A percentile compares a stretch with the other conserved stretches of the same genome.
Evolutionary conservation across 2,797 vertebrate genomes (phyloP).

Genomic region (Hafferia zeledoni): DNA sequence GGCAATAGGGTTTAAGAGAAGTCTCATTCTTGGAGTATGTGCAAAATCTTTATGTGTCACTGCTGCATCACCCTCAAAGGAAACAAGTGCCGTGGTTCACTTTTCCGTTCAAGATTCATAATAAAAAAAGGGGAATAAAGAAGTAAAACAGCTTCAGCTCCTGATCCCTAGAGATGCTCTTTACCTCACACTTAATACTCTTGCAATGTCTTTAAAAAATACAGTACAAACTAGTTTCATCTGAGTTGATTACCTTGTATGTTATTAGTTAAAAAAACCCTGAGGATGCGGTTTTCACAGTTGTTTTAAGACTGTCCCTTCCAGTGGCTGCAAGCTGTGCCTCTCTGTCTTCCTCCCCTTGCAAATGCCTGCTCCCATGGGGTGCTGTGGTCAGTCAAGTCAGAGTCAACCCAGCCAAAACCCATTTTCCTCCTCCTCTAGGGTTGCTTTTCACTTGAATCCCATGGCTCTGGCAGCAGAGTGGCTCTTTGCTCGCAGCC

Average conservation of each 20-base stretch:
- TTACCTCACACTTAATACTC: background rate
- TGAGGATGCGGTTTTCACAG: slow-evolving; percentile 43
- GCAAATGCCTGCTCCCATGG: background rate
- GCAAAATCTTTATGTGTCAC: background rate
- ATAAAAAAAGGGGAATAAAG: background rate
- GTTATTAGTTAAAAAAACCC: background rate
- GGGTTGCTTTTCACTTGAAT: background rate
- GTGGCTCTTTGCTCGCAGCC: background rate
- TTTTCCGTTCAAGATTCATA: background rate
- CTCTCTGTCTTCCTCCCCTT: background rate
- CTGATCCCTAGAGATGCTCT: background rate
- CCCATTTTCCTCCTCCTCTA: background rate
- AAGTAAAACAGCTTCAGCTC: background rate
- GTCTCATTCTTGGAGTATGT: background rate
- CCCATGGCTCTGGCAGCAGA: accelerated
- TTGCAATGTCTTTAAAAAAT: background rate
- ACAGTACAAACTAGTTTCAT: background rate
- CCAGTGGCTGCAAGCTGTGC: background rate
- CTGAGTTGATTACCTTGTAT: background rate
- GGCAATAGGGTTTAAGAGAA: background rate
- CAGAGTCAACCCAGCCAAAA: background rate
- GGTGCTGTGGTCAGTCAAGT: background rate
- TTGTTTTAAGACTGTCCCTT: background rate
- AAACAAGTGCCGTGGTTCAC: background rate
- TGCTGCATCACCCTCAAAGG: background rate